Evolutionary conservation across 2,888 invertebrate genomes (phyloP).

Genomic region (Nyleta sp.): DNA sequence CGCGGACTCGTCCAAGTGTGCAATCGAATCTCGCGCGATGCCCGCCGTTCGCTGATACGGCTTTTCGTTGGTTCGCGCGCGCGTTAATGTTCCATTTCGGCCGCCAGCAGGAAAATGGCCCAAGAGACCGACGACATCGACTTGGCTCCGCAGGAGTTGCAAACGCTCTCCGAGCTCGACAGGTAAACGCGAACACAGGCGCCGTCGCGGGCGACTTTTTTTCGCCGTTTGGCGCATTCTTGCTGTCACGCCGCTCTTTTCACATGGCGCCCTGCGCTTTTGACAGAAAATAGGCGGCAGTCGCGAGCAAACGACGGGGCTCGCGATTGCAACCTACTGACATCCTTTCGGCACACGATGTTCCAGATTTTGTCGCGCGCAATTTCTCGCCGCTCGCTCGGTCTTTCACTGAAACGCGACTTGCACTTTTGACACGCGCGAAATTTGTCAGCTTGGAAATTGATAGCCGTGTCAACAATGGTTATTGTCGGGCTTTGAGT

Average conservation of each 20-base stretch:
- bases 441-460: too few relatives aligned
- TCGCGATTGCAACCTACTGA: conserved; percentile 75
- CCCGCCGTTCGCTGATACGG: conserved; percentile 1
- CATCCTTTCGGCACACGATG: conserved; percentile 72
- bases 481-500: too few relatives aligned
- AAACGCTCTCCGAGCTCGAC: conserved; percentile 93
- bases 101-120: conserved; percentile 78
- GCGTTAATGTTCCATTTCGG: conserved; percentile 58
- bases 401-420: too few relatives aligned
- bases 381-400: neutral
- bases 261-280: neutral
- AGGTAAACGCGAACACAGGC: conserved; percentile 85
- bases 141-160: conserved; percentile 92
- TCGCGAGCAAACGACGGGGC: conserved; percentile 65
- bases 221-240: too few relatives aligned
- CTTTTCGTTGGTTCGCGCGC: conserved; percentile 36
- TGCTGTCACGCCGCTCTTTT: neutral
- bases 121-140: conserved; percentile 87
- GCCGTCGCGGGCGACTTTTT: too few relatives aligned
- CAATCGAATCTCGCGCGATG: conserved; percentile 2
- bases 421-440: too few relatives aligned
- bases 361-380: conserved; percentile 50
- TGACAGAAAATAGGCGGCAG: conserved; percentile 69
- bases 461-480: too few relatives aligned
- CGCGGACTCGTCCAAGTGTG: neutral